Evolutionary conservation across 2,797 vertebrate species (phyloP).

Genomic region (Serranus cabrilla): DNA sequence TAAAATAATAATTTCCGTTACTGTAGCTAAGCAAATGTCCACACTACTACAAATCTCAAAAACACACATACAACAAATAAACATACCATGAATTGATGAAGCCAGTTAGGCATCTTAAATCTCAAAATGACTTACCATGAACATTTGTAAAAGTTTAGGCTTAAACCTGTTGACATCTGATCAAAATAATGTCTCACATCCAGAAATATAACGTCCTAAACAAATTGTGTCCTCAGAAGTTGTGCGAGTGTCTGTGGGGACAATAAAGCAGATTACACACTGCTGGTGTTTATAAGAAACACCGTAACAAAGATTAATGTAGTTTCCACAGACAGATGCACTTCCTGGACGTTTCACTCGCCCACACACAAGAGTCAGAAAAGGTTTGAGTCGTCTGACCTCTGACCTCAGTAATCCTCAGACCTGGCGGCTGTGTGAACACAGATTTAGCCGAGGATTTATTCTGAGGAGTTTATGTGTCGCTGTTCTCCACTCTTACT

Average conservation of each 20-base stretch:
- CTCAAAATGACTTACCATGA: too few species aligned
- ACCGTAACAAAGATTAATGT: slow-evolving; percentile 17
- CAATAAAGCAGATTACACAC: not conserved
- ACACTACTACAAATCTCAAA: too few species aligned
- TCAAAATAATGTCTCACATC: not conserved
- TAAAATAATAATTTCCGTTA: too few species aligned
- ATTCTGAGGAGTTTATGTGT: slow-evolving; percentile 36
- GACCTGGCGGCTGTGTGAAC: slow-evolving; percentile 61
- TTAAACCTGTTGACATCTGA: not conserved
- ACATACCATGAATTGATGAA: too few species aligned
- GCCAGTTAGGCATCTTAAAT: too few species aligned
- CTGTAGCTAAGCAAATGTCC: too few species aligned
- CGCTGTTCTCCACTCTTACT: slow-evolving; percentile 32
- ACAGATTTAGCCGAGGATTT: slow-evolving; percentile 82
- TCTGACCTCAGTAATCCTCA: slow-evolving; percentile 77
- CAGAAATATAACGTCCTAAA: too few species aligned
- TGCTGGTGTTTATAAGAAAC: not conserved
- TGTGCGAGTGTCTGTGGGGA: not conserved
- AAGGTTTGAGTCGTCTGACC: slow-evolving; percentile 52
- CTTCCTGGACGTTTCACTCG: not conserved
- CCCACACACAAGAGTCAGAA: slow-evolving; percentile 16
- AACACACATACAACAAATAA: too few species aligned
- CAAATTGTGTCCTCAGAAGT: too few species aligned
- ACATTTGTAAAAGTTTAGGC: too few species aligned
- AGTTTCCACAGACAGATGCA: not conserved